Evolutionary conservation across 2,888 invertebrate genomes (phyloP), one percentile per base, ranked within the genome.

Genomic region (Augochlorella aurata): DNA sequence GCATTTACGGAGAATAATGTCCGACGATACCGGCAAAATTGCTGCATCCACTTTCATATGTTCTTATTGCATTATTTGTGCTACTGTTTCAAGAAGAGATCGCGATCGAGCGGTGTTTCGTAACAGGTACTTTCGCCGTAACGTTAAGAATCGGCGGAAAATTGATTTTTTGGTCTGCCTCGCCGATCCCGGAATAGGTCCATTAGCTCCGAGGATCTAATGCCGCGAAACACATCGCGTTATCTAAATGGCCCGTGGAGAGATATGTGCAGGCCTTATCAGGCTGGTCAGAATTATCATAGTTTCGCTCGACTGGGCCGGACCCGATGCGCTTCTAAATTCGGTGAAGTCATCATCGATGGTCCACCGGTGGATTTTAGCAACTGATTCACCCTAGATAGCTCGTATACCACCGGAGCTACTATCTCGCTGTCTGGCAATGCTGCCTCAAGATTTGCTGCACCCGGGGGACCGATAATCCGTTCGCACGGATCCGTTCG

Each of bases 241-340:
- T 79, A 73, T 69, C 73, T 78, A 78, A 80, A 78, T 65, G 78
- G 38, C 63, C 21, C 52, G 45, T 14, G 24, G 66, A 5, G 52
- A 58, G 50, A 50, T 71, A 79, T 14, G 47, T 21, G 66, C 47
- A 14, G 45, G 77, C 45, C 45, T 76, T 70, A 76, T 77, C 65
- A 7, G 9, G 5, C n/a, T 10, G 18, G 21, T 71, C 66, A n/a
- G 52, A 67, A 77, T 79, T 58, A 71, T 66, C 54, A 74, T 77
- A 74, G 74, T 47, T 38, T 24, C 47, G 24, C 47, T 50, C 58
- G 69, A 10, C 4, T 75, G 29, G 63, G 5, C 68, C n/a, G 45
- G 29, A 21, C 75, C 21, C 68, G 50, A 63, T 29, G 45, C 52
- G 63, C 16, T 75, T 75, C 68, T 67, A 69, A 68, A 75, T 78